A percentile compares a stretch with the other conserved stretches of the same genome.
Conservation (phyloP, 2,113 vertebrate species). For the Aspidoscelis tigris region DNA sequence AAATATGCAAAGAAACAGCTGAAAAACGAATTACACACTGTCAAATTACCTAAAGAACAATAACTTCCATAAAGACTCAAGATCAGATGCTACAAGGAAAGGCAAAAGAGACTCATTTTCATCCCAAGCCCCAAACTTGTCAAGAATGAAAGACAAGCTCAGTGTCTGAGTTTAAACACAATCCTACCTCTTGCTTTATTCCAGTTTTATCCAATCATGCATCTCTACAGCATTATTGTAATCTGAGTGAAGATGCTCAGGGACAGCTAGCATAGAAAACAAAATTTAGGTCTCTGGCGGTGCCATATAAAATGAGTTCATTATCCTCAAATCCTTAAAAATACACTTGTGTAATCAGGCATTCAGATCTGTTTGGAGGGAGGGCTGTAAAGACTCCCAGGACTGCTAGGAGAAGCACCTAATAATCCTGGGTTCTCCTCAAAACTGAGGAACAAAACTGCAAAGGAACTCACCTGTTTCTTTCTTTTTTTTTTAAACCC, state of each 20-base stretch:
- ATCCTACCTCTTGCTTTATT: neutral
- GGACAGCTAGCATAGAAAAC: neutral
- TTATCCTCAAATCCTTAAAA: too few species aligned
- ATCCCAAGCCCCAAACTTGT: neutral
- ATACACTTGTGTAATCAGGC: too few species aligned
- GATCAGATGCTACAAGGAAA: neutral
- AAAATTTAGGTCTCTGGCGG: neutral
- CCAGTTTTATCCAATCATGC: neutral
- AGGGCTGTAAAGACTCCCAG: too few species aligned
- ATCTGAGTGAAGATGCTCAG: neutral
- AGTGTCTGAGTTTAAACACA: neutral
- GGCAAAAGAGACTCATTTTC: neutral
- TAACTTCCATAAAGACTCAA: neutral
- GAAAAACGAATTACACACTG: neutral
- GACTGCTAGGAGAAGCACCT: too few species aligned
- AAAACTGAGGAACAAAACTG: too few species aligned
- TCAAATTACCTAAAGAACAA: neutral
- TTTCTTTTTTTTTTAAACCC: too few species aligned
- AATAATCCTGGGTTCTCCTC: too few species aligned
- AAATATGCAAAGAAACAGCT: neutral
- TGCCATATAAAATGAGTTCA: too few species aligned
- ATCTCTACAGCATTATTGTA: neutral
- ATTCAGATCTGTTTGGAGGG: too few species aligned
- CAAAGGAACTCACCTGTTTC: too few species aligned
- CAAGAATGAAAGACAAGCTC: neutral